Base-by-base conservation (phyloP, 1,140 invertebrate genomes). In the Muscidifurax raptorellus region DNA sequence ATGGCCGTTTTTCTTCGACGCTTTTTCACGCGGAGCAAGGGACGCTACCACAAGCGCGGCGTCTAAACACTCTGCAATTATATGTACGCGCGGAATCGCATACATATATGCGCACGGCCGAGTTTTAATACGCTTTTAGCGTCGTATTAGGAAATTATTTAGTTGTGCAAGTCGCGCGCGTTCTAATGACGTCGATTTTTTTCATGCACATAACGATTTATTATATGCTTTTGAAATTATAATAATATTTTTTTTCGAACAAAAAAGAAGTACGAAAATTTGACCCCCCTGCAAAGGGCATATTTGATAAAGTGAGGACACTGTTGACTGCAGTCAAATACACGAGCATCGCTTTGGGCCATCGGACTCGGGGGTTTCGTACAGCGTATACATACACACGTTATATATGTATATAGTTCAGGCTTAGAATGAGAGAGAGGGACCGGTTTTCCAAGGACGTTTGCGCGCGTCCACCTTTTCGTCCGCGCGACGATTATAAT, bases 31-130 rank as follows among this genome's bases (percentile, higher is more conserved):
- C 32, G 10, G 0, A 40, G 36, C n/a, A n/a, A 40, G 36, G 36
- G 36, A 40, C 36, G 36, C n/a, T n/a, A 52, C 9, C 5, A 52
- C 13, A 52, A 59, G 52, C 52, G 52, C 22, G n/a, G 52, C 22
- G 22, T 69, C 82, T 77, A 78, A 83, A 59, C 30, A 59, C 28
- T 27, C 5, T 1, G 40, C 30, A 44, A 84, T 72, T 80, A 80
- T 80, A 80, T 28, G 28, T 36, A 30, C n/a, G 25, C 66, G 15
- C 25, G n/a, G 22, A 82, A 2, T 59, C 15, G 15, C n/a, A 64
- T 18, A 74, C 10, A 71, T 27, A 3, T 78, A 64, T n/a, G n/a
- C n/a, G 25, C 18, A 18, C 27, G 13, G 52, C 36, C 36, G 36
- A 18, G 22, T 59, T 59, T 59, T n/a, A 59, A 59, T 59, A 22